Evolutionary conservation across 1,140 invertebrate genomes (phyloP), one percentile per base, ranked within the genome.

Genomic region (Drosophila kurseongensis): DNA sequence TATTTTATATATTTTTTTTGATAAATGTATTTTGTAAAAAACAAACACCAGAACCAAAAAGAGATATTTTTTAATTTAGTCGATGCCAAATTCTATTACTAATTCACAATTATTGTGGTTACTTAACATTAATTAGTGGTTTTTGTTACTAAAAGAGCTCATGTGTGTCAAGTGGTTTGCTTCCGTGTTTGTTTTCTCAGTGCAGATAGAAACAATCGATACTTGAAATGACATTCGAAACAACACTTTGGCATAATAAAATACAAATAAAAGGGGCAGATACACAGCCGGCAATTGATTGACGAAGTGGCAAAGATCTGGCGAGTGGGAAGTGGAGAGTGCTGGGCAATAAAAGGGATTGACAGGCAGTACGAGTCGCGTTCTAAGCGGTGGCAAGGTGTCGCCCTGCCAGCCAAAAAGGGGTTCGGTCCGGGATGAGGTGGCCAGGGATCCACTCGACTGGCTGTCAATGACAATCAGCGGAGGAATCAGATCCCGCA

Each of bases 291-390:
- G 71, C 80, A 79, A 78, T 83, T 84, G 71, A 84, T 76, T 84
- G 81, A 85, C 77, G 74, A 76, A 77, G 77, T 65, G 82, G 63
- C 59, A 58, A 55, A 84, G 78, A 84, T 84, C 60, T 58, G 75
- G 59, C 72, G 54, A 61, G 62, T 41, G 42, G 54, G n/a, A 41
- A 48, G 51, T 18, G 38, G 35, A 40, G 58, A n/a, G 50, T 10
- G 80, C 80, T 48, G 75, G 71, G 75, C 81, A 84, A 85, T 84
- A 84, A 85, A 84, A 80, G 51, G 81, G 81, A 84, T 80, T 84
- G 81, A 85, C 73, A 77, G 71, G 56, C 71, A 57, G 63, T 32
- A 32, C 50, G 55, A 69, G 40, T 35, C 58, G 69, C 42, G 63
- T 44, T 55, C 75, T 77, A 77, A 77, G 75, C 75, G 55, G 63